Percentiles rank a stretch among this genome's conserved stretches.
Evolutionary conservation across 2,797 vertebrate species (phyloP).

Genomic region (Acanthopagrus latus): DNA sequence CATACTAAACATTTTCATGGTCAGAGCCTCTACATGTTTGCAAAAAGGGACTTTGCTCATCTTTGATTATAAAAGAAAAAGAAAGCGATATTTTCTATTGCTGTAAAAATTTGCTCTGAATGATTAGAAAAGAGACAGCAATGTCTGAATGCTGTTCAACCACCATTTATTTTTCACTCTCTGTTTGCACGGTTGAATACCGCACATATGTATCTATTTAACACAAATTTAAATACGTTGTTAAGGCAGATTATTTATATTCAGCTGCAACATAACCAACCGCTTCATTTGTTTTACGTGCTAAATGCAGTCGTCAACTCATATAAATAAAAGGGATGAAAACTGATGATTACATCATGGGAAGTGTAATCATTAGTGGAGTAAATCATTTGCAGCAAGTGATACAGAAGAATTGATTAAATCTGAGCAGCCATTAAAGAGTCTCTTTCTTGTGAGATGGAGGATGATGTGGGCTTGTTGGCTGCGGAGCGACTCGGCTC

Average conservation of each 20-base stretch:
- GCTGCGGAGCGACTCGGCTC: constrained; percentile 22
- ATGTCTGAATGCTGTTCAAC: constrained; percentile 23
- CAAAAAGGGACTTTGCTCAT: constrained; percentile 35
- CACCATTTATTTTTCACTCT: background rate
- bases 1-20: constrained; percentile 91
- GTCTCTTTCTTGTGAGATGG: constrained; percentile 12
- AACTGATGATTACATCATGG: constrained; percentile 48
- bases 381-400: constrained; percentile 52
- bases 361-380: constrained; percentile 50
- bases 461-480: constrained; percentile 46
- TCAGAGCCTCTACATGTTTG: constrained; percentile 87
- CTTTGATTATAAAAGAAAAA: constrained; percentile 55
- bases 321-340: constrained; percentile 17
- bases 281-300: background rate
- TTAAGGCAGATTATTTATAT: background rate
- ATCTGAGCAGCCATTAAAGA: constrained; percentile 48
- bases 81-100: constrained; percentile 25
- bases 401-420: constrained; percentile 64
- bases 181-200: no score
- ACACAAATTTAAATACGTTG: constrained; percentile 5
- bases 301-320: constrained; percentile 12
- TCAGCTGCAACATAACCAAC: background rate
- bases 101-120: constrained; percentile 12
- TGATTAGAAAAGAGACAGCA: constrained; percentile 27
- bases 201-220: background rate